Conservation (phyloP, 2,888 invertebrate species). For the Melanostoma mellinum region DNA sequence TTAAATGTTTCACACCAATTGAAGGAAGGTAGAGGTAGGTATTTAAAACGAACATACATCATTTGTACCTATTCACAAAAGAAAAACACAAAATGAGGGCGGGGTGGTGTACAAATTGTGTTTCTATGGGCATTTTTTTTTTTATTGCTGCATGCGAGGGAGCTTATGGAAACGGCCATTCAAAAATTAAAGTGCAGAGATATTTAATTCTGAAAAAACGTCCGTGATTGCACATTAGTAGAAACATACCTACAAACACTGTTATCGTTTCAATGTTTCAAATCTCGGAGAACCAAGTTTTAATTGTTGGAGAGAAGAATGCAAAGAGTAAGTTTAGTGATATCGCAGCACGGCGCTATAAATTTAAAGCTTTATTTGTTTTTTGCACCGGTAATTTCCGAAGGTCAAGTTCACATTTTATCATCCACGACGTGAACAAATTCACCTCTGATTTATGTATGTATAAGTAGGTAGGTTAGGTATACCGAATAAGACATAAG, state of each 20-base stretch:
- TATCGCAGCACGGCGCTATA: constrained; percentile 12
- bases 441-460: not conserved
- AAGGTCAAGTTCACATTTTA: constrained; percentile 77
- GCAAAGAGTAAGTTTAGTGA: too few species aligned
- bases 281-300: too few species aligned
- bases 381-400: constrained; percentile 73
- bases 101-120: constrained; percentile 13
- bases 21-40: not conserved
- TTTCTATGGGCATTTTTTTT: constrained; percentile 18
- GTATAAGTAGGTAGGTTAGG: constrained; percentile 5
- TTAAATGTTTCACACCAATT: constrained; percentile 16
- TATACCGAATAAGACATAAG: not conserved
- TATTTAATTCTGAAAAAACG: too few species aligned
- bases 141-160: not conserved
- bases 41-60: constrained; percentile 16
- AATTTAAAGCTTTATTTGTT: constrained; percentile 62
- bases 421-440: not conserved
- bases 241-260: too few species aligned
- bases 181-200: too few species aligned
- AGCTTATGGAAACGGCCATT: too few species aligned
- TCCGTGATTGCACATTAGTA: too few species aligned
- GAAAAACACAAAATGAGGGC: constrained; percentile 5
- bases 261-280: too few species aligned
- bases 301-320: too few species aligned
- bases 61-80: constrained; percentile 4